Conservation (phyloP, 1,140 invertebrate species). For the Bombus superbus region DNA sequence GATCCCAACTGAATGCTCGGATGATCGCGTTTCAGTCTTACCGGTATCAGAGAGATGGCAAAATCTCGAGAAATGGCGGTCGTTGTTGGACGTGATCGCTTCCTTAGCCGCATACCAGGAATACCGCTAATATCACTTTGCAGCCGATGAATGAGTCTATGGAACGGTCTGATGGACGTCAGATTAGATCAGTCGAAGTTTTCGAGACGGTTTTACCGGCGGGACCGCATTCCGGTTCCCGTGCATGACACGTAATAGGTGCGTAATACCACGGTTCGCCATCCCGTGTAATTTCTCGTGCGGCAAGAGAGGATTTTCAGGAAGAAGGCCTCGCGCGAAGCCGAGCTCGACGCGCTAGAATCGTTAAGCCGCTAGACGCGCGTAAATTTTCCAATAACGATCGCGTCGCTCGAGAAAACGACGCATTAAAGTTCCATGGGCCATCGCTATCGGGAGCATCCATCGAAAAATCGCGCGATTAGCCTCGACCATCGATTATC, state of each 20-base stretch:
- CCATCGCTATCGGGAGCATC: not conserved
- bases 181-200: conserved; percentile 45
- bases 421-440: conserved; percentile 11
- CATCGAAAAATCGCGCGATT: conserved; percentile 28
- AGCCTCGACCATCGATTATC: not conserved
- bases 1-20: not conserved
- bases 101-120: conserved; percentile 35
- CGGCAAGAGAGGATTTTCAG: not conserved
- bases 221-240: conserved; percentile 53
- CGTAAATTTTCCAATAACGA: conserved; percentile 54
- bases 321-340: not conserved
- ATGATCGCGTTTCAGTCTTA: not conserved
- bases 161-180: conserved; percentile 31
- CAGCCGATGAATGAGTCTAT: conserved; percentile 29
- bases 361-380: conserved; percentile 40
- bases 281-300: conserved; percentile 42
- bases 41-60: not conserved
- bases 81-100: conserved; percentile 24
- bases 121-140: conserved; percentile 40
- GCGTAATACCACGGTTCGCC: conserved; percentile 54
- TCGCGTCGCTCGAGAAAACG: conserved; percentile 2
- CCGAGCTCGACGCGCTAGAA: conserved; percentile 7
- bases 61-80: conserved; percentile 1
- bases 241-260: conserved; percentile 52
- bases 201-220: conserved; percentile 45